Base-by-base conservation (phyloP, 2,797 vertebrate species). In the Calcarius lapponicus region DNA sequence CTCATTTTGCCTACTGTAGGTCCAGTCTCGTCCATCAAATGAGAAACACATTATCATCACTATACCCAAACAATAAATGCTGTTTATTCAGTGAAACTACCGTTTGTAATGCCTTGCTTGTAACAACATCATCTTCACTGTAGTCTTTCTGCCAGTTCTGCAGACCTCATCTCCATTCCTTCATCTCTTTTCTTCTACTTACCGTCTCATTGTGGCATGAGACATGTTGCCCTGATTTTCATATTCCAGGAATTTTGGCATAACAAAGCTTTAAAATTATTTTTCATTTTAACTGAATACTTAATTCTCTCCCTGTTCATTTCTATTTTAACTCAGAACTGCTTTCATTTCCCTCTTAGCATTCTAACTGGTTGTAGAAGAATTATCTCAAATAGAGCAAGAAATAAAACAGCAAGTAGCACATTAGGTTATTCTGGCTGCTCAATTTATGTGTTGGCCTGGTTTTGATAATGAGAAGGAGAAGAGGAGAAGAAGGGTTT, bases 1-100 rank as follows among this genome's bases (percentile, higher is more conserved):
- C 47, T 92, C 48, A 92, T 96, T 97, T 97, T 95, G 92, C 96
- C 96, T 97, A 93, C 91, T 91, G 92, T 93, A 94, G 88, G 94
- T 96, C 65, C 89, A 95, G 87, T 51, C 47, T 88, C 93, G 95
- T 91, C 69, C 69, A 83, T 95, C 96, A 96, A 89, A 97, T 57
- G 43, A 89, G 73, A 96, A 96, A 80, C 71, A 92, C 8, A 29
- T 83, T 96, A 95, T 95, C 91, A 88, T 83, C 91, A 81, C 94
- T 90, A 40, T 40, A 48, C 28, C 29, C 80, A 92, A 88, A 84
- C 73, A 88, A 43, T 83, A 83, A 48, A 43, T 64, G 50, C 42
- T 90, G 72, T 92, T 91, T 95, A 81, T 75, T 80, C 66, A 84
- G 67, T 84, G 75, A 80, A 93, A 86, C 83, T 18, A 26, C 42